Conservation (phyloP, 2,797 vertebrate genomes). For the Chelon labrosus region DNA sequence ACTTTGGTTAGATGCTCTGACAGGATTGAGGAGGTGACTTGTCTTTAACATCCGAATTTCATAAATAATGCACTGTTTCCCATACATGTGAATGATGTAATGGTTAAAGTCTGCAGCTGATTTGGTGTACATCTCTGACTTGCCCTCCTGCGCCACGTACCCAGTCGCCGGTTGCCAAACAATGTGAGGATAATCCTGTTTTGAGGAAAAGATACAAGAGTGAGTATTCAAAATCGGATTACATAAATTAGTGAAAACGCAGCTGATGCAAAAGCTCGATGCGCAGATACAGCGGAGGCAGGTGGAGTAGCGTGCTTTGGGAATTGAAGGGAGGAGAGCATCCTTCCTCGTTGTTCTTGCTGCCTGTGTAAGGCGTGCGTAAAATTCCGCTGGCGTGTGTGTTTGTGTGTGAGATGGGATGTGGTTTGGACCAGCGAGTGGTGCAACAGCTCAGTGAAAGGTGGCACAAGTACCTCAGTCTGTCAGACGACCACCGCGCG, state of each 20-base stretch:
- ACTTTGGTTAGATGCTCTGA: not conserved
- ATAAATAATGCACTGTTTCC: constrained; percentile 70
- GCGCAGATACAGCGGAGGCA: constrained; percentile 3
- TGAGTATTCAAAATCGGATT: constrained; percentile 56
- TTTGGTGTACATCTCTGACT: constrained; percentile 53
- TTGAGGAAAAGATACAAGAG: constrained; percentile 61
- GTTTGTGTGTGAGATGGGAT: constrained; percentile 34
- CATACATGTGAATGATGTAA: constrained; percentile 78
- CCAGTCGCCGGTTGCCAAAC: constrained; percentile 70
- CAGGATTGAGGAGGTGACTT: not conserved
- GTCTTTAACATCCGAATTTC: constrained; percentile 5
- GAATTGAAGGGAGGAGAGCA: constrained; percentile 63
- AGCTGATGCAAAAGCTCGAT: not conserved
- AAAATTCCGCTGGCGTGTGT: constrained; percentile 54
- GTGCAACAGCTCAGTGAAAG: constrained; percentile 51
- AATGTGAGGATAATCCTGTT: constrained; percentile 79
- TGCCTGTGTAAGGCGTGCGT: constrained; percentile 51
- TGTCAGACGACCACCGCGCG: constrained; percentile 55
- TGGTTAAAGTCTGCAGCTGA: constrained; percentile 64
- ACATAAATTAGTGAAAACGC: not conserved
- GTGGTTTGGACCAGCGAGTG: constrained; percentile 49
- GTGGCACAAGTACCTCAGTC: constrained; percentile 54
- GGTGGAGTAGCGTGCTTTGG: constrained; percentile 49
- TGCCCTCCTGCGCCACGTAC: constrained; percentile 85
- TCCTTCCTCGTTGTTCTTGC: constrained; percentile 57